Percentiles rank a stretch among this genome's conserved stretches.
Evolutionary conservation across 64 coral and sea anemone genomes (phyloP).

Genomic region (Montipora efflorescens): DNA sequence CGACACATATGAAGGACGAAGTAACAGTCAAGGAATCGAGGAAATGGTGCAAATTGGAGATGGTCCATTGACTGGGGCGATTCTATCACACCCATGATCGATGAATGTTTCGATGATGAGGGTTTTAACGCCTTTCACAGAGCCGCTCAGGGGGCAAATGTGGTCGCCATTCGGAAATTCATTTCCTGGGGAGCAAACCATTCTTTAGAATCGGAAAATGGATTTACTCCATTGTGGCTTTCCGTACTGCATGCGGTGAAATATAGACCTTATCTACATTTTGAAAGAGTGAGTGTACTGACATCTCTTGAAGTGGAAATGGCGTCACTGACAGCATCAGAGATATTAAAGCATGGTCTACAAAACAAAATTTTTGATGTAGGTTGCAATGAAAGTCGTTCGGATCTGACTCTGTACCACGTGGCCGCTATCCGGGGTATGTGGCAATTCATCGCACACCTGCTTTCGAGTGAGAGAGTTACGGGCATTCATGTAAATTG

Average conservation of each 20-base stretch:
- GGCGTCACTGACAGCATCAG: constrained; percentile 69
- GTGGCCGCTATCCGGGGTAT: constrained; percentile 78
- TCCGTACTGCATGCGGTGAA: constrained; percentile 77
- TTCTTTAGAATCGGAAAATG: not conserved
- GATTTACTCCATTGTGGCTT: constrained; percentile 25
- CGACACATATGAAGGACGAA: constrained; percentile 53
- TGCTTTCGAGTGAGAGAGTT: constrained; percentile 30
- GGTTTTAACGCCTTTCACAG: constrained; percentile 76
- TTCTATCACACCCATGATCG: constrained; percentile 74
- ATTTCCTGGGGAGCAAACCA: constrained; percentile 61
- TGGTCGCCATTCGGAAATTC: constrained; percentile 75
- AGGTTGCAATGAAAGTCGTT: constrained; percentile 40
- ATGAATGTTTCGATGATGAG: constrained; percentile 77
- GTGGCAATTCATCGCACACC: constrained; percentile 70
- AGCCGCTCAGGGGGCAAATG: constrained; percentile 88
- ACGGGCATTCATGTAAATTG: constrained; percentile 72
- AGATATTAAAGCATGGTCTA: constrained; percentile 32
- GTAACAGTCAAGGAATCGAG: not conserved
- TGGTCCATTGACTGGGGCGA: constrained; percentile 62
- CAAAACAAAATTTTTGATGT: constrained; percentile 40
- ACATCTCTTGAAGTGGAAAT: constrained; percentile 73
- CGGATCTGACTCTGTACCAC: constrained; percentile 67
- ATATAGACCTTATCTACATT: constrained; percentile 42
- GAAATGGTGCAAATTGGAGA: constrained; percentile 19
- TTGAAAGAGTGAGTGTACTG: constrained; percentile 43